phyloP scores from a whole-genome alignment of 2,113 vertebrate species.

The Anolis carolinensis region DNA sequence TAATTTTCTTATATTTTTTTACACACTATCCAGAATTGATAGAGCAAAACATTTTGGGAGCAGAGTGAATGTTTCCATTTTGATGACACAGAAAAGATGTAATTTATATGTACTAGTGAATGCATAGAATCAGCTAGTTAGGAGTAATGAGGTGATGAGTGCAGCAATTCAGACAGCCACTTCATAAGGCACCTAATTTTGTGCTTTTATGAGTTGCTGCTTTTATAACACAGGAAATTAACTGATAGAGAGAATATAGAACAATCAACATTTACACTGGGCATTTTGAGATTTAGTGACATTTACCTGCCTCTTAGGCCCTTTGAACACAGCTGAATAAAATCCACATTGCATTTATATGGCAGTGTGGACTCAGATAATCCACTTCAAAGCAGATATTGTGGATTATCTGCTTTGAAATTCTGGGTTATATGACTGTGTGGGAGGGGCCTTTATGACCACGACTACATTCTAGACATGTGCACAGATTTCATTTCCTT shows the following conservation, averaged over 20 bases:
- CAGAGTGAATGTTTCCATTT: not conserved
- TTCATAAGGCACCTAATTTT: not conserved
- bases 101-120: not conserved
- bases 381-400: too few species aligned
- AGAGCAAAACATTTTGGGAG: not conserved
- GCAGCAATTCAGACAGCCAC: not conserved
- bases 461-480: not conserved
- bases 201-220: not conserved
- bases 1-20: not conserved
- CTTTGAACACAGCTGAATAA: too few species aligned
- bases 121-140: not conserved
- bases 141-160: not conserved
- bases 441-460: too few species aligned
- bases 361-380: too few species aligned
- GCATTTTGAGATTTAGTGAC: not conserved
- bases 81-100: too few species aligned
- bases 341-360: too few species aligned
- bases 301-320: too few species aligned
- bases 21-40: not conserved
- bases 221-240: not conserved
- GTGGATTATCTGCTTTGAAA: too few species aligned
- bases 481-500: too few species aligned
- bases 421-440: too few species aligned
- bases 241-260: too few species aligned
- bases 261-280: too few species aligned